Evolutionary conservation across 2,888 invertebrate genomes (phyloP).

Genomic region (Metallyticus violacea): DNA sequence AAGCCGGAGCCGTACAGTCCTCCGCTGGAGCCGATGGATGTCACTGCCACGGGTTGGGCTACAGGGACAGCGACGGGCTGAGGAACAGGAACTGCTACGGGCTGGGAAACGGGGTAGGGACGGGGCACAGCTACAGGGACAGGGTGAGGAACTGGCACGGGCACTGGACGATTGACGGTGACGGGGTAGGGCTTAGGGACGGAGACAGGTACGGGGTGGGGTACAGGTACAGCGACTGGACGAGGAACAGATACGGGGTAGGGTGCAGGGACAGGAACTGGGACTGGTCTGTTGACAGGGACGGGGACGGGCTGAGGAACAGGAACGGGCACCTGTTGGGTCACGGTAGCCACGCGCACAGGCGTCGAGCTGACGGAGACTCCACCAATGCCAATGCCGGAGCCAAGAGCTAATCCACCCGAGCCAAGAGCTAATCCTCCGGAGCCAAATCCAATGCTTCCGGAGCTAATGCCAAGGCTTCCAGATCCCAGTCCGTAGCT

Average conservation of each 20-base stretch:
- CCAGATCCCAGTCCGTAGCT: not conserved
- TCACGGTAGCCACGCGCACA: not conserved
- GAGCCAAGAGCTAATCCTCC: not conserved
- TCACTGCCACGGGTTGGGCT: not conserved
- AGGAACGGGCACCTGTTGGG: slow-evolving; percentile 3
- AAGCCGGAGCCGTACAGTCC: not conserved
- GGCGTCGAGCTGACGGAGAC: not conserved
- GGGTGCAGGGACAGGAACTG: not conserved
- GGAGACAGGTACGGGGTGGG: not conserved
- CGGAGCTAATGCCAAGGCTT: not conserved
- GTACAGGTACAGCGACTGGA: not conserved
- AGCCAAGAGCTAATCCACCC: not conserved
- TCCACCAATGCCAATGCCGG: not conserved
- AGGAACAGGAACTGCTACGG: not conserved
- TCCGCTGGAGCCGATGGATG: not conserved
- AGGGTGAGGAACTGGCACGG: not conserved
- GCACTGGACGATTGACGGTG: not conserved
- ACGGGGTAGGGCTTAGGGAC: slow-evolving; percentile 7
- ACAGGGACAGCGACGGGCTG: not conserved
- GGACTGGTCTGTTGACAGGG: slow-evolving; percentile 3
- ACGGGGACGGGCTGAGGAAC: not conserved
- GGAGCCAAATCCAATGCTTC: not conserved
- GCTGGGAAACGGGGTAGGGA: not conserved
- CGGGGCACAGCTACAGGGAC: slow-evolving; percentile 1
- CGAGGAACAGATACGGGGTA: slow-evolving; percentile 6